Evolutionary conservation across 1,140 invertebrate species (phyloP).

Genomic region (Prorops nasuta): DNA sequence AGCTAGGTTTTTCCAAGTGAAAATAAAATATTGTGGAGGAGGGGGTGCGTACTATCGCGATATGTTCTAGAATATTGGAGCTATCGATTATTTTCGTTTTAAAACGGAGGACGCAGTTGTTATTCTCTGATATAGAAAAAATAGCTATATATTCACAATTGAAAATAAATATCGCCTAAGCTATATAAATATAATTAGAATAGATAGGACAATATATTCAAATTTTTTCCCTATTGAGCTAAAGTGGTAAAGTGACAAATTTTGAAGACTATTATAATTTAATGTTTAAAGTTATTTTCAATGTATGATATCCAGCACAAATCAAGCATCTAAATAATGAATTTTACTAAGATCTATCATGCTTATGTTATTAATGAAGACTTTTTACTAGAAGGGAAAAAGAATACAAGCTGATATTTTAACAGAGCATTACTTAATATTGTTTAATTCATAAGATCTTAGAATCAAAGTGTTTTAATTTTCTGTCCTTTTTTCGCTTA

Average conservation of each 20-base stretch:
- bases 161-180: conserved; percentile 35
- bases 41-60: no score
- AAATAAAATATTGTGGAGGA: no score
- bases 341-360: conserved; percentile 12
- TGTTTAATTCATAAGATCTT: background rate
- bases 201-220: conserved; percentile 53
- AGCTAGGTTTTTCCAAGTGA: conserved; percentile 19
- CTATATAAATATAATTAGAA: conserved; percentile 37
- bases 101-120: conserved; percentile 37
- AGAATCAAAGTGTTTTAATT: no score
- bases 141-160: conserved; percentile 38
- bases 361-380: conserved; percentile 2
- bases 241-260: conserved; percentile 40
- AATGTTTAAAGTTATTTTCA: conserved; percentile 21
- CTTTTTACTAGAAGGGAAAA: conserved; percentile 5
- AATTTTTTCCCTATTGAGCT: conserved; percentile 45
- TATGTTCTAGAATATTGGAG: conserved; percentile 17
- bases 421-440: no score
- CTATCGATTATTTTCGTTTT: conserved; percentile 29
- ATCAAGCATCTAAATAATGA: conserved; percentile 17
- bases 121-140: conserved; percentile 34
- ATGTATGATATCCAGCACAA: conserved; percentile 25
- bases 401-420: conserved; percentile 10
- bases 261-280: conserved; percentile 37
- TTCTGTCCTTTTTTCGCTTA: no score